Base-by-base conservation (phyloP, 2,113 vertebrate species). In the Tychaedon coryphoeus region DNA sequence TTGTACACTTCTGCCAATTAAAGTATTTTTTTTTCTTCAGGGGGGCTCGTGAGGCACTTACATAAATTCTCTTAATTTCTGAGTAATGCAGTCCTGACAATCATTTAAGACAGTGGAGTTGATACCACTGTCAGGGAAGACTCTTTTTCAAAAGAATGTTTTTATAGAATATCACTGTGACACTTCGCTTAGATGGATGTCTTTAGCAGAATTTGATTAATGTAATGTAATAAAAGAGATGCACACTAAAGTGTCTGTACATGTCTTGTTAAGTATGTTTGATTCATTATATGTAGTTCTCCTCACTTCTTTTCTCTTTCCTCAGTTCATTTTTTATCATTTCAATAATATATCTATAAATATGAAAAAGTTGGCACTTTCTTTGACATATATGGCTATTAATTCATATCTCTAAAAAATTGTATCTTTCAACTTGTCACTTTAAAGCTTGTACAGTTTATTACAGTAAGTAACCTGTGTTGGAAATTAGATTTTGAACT, bases 291-390 rank as follows among this genome's bases (percentile, higher is more conserved):
- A 98, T 97, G 98, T 98, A 98, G 98, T 98, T 98, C 98, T 93
- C 86, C 96, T 97, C 97, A 97, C 96, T 98, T 97, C 97, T 98
- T 97, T 98, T 98, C 97, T 98, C 95, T 97, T 98, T 97, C 96
- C 91, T 92, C 96, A 98, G 98, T 98, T 98, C 98, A 98, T 98
- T 98, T 98, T 98, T 98, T 98, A 98, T 99, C 97, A 98, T 98
- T 98, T 98, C 98, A 98, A 98, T 98, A 98, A 98, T 99, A 98
- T 98, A 99, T 99, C 99, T 98, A 99, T 99, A 98, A 98, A 98
- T 98, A 98, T 98, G 98, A 98, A 98, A 98, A 98, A 98, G 98
- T 98, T 98, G 98, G 98, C 98, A 98, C 98, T 98, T 98, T 97
- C 97, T 98, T 98, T 97, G 98, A 98, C 98, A 95, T 98, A 97